phyloP scores from a whole-genome alignment of 2,797 vertebrate genomes.

The Poeciliopsis presidionis region DNA sequence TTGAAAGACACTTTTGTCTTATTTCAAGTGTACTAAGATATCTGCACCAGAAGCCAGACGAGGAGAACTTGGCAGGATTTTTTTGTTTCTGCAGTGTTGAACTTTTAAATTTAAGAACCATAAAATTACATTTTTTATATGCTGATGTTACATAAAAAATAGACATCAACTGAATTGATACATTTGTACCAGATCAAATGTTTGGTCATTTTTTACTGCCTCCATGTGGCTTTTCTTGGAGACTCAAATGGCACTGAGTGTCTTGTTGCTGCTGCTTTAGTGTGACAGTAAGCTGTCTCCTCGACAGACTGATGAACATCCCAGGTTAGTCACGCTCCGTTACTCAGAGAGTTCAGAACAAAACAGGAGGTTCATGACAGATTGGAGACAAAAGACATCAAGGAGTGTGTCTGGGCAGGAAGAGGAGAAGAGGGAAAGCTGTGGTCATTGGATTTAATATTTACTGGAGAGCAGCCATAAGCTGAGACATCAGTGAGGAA shows the following conservation, averaged over 20 bases:
- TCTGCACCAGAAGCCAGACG: no score
- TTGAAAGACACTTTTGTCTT: no score
- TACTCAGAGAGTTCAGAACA: slow-evolving; percentile 27
- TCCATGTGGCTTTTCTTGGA: not conserved
- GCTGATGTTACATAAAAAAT: not conserved
- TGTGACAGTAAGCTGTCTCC: slow-evolving; percentile 27
- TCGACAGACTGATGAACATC: slow-evolving; percentile 34
- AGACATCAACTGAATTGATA: not conserved
- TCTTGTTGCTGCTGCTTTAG: slow-evolving; percentile 18
- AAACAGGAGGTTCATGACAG: slow-evolving; percentile 69
- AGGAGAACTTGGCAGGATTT: no score
- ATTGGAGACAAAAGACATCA: slow-evolving; percentile 70
- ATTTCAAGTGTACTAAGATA: no score
- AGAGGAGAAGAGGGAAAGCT: slow-evolving; percentile 8
- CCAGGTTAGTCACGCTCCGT: slow-evolving; percentile 26
- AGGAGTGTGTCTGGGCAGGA: slow-evolving; percentile 13
- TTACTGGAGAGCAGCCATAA: slow-evolving; percentile 45
- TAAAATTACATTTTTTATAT: no score
- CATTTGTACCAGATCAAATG: not conserved
- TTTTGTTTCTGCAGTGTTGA: not conserved
- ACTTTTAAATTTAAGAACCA: not conserved
- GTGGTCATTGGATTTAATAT: slow-evolving; percentile 36
- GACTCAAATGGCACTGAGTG: not conserved
- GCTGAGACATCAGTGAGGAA: slow-evolving; percentile 16
- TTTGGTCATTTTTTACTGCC: not conserved